phyloP scores from a whole-genome alignment of 2,888 invertebrate genomes.

The Sinhomidia bicolor region DNA sequence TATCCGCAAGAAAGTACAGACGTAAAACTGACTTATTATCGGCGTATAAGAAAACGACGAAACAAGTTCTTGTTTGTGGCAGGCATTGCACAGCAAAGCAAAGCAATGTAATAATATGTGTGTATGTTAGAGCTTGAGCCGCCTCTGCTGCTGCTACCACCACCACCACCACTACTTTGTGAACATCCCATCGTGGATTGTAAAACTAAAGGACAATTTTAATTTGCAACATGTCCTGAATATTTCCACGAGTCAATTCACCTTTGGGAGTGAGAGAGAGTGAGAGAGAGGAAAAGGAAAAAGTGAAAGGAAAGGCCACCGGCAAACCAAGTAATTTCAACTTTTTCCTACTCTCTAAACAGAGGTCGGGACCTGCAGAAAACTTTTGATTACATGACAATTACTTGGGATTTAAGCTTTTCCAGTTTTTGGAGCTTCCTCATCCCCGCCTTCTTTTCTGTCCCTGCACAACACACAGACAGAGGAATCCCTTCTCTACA shows the following conservation, averaged over 20 bases:
- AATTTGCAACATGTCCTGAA: conserved; percentile 75
- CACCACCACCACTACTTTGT: conserved; percentile 18
- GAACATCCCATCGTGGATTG: conserved; percentile 70
- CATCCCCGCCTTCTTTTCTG: conserved; percentile 54
- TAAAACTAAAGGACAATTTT: conserved; percentile 72
- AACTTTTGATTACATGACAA: conserved; percentile 75
- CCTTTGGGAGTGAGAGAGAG: conserved; percentile 51
- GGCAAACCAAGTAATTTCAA: conserved; percentile 72
- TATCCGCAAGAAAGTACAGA: background rate
- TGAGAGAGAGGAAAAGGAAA: conserved; percentile 13
- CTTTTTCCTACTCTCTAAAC: conserved; percentile 65
- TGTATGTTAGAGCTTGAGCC: background rate
- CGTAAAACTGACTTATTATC: conserved; percentile 41
- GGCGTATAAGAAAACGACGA: conserved; percentile 8
- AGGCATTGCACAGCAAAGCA: background rate
- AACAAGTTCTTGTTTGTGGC: conserved; percentile 36
- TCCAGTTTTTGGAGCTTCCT: conserved; percentile 64
- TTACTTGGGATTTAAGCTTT: conserved; percentile 73
- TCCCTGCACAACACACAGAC: no score
- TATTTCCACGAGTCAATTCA: conserved; percentile 71
- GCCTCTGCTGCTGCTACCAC: background rate
- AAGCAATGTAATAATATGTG: background rate
- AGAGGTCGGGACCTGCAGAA: conserved; percentile 64
- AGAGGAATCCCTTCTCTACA: background rate
- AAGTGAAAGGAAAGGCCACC: conserved; percentile 39